phyloP scores from a whole-genome alignment of 2,113 vertebrate species.

The Danionella cerebrum region DNA sequence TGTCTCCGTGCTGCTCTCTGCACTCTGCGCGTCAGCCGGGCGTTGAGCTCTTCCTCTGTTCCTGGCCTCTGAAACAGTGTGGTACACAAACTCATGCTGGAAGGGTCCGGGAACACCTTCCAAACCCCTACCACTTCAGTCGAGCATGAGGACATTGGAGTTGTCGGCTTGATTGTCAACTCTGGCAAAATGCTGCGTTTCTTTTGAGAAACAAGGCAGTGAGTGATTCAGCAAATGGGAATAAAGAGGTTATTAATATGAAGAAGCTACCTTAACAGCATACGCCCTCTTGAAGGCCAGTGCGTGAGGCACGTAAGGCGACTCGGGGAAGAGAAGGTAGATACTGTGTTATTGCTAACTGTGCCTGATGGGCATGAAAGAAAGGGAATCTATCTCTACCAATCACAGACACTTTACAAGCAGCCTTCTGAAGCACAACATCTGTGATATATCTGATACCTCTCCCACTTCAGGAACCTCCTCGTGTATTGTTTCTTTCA shows the following conservation, averaged over 20 bases:
- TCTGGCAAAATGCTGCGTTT: not conserved
- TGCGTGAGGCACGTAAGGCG: conserved; percentile 83
- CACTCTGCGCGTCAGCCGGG: conserved; percentile 76
- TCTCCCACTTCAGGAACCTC: conserved; percentile 36
- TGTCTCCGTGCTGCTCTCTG: conserved; percentile 81
- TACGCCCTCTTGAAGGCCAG: conserved; percentile 84
- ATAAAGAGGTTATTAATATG: conserved; percentile 43
- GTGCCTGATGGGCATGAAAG: not conserved
- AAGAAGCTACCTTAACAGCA: conserved; percentile 78
- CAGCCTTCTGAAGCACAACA: not conserved
- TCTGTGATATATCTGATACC: conserved; percentile 39
- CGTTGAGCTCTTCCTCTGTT: conserved; percentile 75
- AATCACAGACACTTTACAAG: not conserved
- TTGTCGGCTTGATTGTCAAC: not conserved
- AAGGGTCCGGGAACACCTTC: conserved; percentile 42
- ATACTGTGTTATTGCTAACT: conserved; percentile 18
- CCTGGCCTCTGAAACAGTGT: conserved; percentile 63
- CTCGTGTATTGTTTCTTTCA: conserved; percentile 47
- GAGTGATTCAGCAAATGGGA: not conserved
- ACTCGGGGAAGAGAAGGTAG: conserved; percentile 65
- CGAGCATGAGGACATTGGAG: conserved; percentile 47
- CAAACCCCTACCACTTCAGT: conserved; percentile 53
- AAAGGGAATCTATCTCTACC: not conserved
- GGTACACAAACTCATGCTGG: conserved; percentile 55
- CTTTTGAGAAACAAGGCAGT: conserved; percentile 22